Evolutionary conservation across 2,797 vertebrate species (phyloP), one percentile per base, ranked within the genome.

Genomic region (Mycteria americana): DNA sequence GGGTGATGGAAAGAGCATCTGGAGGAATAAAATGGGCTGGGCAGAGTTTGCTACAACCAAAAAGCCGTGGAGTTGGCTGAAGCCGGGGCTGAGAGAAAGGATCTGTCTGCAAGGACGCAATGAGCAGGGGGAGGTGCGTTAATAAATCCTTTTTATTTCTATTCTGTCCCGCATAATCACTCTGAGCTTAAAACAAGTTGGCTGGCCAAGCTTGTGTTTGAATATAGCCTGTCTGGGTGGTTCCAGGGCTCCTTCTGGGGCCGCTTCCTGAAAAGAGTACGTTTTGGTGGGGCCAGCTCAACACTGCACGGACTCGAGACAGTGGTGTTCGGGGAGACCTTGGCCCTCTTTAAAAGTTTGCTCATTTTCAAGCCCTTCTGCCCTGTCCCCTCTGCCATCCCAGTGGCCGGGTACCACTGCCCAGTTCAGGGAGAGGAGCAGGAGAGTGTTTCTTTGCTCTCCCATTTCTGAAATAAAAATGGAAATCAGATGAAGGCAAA

Each of bases 251-350:
- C 31, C 13, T 81, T 78, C 33, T 53, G 22, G 14, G 30, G 8
- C 19, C 16, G 21, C 1, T 60, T 43, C 33, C 45, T 56, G 27
- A 39, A 80, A 64, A 69, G 7, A 72, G 4, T 28, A 70, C 30
- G 4, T 70, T 85, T 65, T 56, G 21, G 11, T 57, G 39, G 28
- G 25, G 12, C 5, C 37, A 41, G 18, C 25, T 75, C 48, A 63
- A 33, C 5, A 2, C 30, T 31, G 43, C 1, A 0, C 15, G 50
- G 57, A 25, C 19, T 37, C 3, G 21, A 54, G 41, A 35, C 14
- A 37, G 10, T 23, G 50, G 63, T 0, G 1, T 27, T 53, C 33
- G 51, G 76, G 39, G 10, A 64, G 5, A 75, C 25, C 8, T 59
- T 63, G 48, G 1, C 13, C 10, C 2, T 81, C 30, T 41, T 74